Evolutionary conservation across 1,140 invertebrate genomes (phyloP), one percentile per base, ranked within the genome.

Genomic region (Lysiphlebus fabarum): DNA sequence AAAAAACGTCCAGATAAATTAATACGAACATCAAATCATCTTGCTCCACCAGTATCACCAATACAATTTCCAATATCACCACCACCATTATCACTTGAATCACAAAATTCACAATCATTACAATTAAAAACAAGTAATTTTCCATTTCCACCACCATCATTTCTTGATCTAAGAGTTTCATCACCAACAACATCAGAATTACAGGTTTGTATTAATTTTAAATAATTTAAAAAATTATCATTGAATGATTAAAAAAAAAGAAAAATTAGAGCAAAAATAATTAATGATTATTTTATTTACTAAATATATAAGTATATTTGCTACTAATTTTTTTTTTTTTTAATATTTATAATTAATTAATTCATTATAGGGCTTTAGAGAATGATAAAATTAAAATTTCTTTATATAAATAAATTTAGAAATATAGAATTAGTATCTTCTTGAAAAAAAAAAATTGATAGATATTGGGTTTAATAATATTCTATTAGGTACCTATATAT

Each of bases 1-100:
- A 53, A 62, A 66, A 57, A 33, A 36, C 26, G 49, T 34, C 38
- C 11, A 36, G 45, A 48, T 14, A 48, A 17, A 43, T 37, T 49
- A 49, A 45, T 37, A 44, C n/a, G n/a, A n/a, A 12, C 36, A 34
- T 44, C 53, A 14, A 40, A 60, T 60, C 44, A 44, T 50, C 40
- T 71, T 65, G 59, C 70, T 67, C 64, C 72, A 67, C 56, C 75
- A 34, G 64, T 71, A 47, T 77, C 76, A 47, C 76, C 76, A 33
- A 75, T 76, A 55, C 73, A 73, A 11, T 76, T 77, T 59, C 75
- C 75, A 2, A 78, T 78, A 54, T 75, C 76, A 12, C 76, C 76
- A 5, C 75, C 76, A 4, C 75, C 76, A 26, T 61, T 77, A 7
- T 77, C 76, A 56, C 62, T 76, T 34, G 74, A 76, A 53, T 77